Conservation (phyloP, 2,888 invertebrate genomes). For the Metalampra italica region DNA sequence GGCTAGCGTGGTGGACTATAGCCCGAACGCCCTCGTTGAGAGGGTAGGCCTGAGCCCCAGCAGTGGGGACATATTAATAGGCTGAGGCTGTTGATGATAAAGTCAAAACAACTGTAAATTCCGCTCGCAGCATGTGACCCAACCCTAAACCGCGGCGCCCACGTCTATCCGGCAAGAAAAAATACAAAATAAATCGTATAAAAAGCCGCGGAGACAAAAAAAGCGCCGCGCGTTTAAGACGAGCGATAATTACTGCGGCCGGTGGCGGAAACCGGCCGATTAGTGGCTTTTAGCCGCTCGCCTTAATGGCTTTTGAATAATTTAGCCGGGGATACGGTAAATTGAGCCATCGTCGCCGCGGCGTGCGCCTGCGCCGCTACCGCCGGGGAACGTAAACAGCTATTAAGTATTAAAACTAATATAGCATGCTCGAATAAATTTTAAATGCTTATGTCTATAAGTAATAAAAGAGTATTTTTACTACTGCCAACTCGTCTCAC, state of each 20-base stretch:
- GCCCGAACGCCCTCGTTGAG: no score
- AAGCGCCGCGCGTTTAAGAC: slow-evolving; percentile 28
- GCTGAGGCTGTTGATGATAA: no score
- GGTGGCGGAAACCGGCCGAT: slow-evolving; percentile 63
- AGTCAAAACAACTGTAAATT: no score
- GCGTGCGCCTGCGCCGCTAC: neutral
- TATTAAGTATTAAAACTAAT: neutral
- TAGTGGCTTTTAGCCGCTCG: slow-evolving; percentile 55
- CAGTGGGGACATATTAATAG: no score
- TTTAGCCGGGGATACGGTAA: slow-evolving; percentile 29
- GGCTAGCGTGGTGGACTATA: no score
- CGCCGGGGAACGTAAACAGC: neutral
- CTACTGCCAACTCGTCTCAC: no score
- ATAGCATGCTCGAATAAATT: no score
- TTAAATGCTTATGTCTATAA: no score
- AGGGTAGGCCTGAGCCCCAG: no score
- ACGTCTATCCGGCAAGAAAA: slow-evolving; percentile 26
- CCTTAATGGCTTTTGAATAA: slow-evolving; percentile 58
- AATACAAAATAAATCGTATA: slow-evolving; percentile 30
- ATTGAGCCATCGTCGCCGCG: slow-evolving; percentile 28
- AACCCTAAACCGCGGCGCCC: slow-evolving; percentile 26
- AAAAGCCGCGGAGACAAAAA: slow-evolving; percentile 26
- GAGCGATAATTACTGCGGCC: slow-evolving; percentile 40
- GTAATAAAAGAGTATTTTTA: no score
- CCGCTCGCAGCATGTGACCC: slow-evolving; percentile 33